Conservation (phyloP, 1,140 invertebrate species). For the Ridgeia piscesae region DNA sequence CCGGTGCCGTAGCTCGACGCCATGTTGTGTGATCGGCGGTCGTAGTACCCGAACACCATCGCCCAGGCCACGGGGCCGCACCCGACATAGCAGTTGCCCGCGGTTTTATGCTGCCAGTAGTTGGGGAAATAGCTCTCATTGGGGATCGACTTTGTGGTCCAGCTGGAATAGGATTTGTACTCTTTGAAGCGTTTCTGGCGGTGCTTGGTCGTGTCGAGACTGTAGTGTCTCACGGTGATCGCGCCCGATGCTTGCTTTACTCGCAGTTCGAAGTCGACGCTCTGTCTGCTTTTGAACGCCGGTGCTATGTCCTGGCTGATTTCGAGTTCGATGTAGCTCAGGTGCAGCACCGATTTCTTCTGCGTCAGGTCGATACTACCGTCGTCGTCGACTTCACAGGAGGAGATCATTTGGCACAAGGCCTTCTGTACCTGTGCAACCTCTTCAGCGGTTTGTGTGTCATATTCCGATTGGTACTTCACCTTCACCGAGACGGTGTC, state of each 20-base stretch:
- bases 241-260: slow-evolving; percentile 2
- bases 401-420: neutral
- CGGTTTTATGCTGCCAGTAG: slow-evolving; percentile 28
- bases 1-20: slow-evolving; percentile 7
- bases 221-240: neutral
- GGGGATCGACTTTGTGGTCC: slow-evolving; percentile 21
- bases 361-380: neutral
- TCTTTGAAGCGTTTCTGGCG: slow-evolving; percentile 24
- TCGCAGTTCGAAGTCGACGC: neutral
- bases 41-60: slow-evolving; percentile 32
- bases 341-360: neutral
- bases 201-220: neutral
- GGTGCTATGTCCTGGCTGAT: neutral
- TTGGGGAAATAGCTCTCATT: slow-evolving; percentile 26
- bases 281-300: neutral
- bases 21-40: slow-evolving; percentile 25
- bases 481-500: neutral
- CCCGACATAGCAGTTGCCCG: slow-evolving; percentile 23
- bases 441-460: neutral
- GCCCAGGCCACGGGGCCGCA: slow-evolving; percentile 35
- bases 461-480: neutral
- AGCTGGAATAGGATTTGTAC: neutral
- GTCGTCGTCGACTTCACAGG: neutral
- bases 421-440: neutral
- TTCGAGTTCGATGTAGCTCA: neutral